phyloP scores from a whole-genome alignment of 2,888 invertebrate species.

The Beris chalybata region DNA sequence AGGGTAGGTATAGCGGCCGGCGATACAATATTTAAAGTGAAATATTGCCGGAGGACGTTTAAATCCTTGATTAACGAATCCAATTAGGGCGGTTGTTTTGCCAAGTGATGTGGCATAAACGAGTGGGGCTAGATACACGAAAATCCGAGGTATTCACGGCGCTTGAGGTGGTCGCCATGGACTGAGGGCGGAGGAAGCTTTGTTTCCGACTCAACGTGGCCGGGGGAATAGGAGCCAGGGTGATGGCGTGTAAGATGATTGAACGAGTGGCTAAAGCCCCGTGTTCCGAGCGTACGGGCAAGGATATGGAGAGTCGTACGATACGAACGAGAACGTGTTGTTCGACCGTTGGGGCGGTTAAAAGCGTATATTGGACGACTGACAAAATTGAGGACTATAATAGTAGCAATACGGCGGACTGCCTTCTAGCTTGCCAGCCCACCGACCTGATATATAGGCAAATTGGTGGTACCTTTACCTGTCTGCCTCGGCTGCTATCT shows the following conservation, averaged over 20 bases:
- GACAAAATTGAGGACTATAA: slow-evolving; percentile 15
- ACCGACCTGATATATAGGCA: slow-evolving; percentile 30
- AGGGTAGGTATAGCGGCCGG: not conserved
- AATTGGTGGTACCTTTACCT: no score
- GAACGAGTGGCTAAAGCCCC: slow-evolving; percentile 11
- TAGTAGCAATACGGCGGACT: slow-evolving; percentile 15
- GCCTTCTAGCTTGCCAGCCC: slow-evolving; percentile 30
- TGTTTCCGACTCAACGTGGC: not conserved
- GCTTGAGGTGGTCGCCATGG: slow-evolving; percentile 8
- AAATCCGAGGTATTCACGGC: no score
- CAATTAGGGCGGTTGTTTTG: slow-evolving; percentile 46
- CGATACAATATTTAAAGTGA: slow-evolving; percentile 33
- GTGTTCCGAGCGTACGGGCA: slow-evolving; percentile 4
- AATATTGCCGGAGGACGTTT: slow-evolving; percentile 46
- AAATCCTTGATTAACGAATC: slow-evolving; percentile 47
- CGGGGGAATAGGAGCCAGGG: not conserved
- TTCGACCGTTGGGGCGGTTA: slow-evolving; percentile 32
- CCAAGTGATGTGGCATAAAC: slow-evolving; percentile 43
- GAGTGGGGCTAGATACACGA: slow-evolving; percentile 21
- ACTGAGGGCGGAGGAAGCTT: not conserved
- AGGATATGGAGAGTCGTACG: no score
- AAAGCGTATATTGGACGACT: slow-evolving; percentile 28
- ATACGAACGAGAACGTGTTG: slow-evolving; percentile 25
- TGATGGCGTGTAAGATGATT: slow-evolving; percentile 22
- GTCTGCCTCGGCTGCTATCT: slow-evolving; percentile 37